Base-by-base conservation (phyloP, 2,888 invertebrate genomes). In the Atethmia centrago region DNA sequence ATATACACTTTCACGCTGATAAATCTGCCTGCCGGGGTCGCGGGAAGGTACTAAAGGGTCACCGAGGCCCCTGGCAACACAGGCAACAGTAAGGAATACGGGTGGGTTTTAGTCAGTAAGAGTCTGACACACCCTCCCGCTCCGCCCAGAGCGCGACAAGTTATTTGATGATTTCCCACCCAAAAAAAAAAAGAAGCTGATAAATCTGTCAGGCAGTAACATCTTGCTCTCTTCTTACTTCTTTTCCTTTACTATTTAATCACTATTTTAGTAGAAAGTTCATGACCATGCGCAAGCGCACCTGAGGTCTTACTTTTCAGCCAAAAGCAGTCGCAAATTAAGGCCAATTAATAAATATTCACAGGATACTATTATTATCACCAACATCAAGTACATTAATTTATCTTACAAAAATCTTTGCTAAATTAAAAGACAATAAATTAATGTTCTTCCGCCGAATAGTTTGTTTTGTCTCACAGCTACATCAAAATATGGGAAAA, bases 401-500 rank as follows among this genome's bases (percentile, higher is more conserved):
- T 40, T 40, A 59, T 55, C 45, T 67, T 55, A 59, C 40, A 61
- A 49, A 76, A 75, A 69, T 40, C 51, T 25, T 73, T 59, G 47
- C 70, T 25, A 61, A 76, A 79, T 82, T 79, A 68, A 73, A 72
- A 62, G 61, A 31, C 66, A 68, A 79, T 62, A 69, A 75, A 82
- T 80, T 65, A 76, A 75, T 79, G 71, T 71, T 79, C 75, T 84
- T 75, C 71, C 63, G 81, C 69, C 66, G 76, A 71, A 80, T 76
- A 86, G 73, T 81, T 78, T 83, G 64, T 86, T 84, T 77, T 81
- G 85, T 85, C 80, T 69, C 85, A 83, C 86, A 86, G 77, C 79
- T 49, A 71, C 64, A 77, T 79, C 81, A 84, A 81, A 77, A 86
- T 86, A 86, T 86, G 86, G 86, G 86, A 86, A 85, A 86, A 86